phyloP scores from a whole-genome alignment of 2,797 vertebrate species.

The Heterohyrax brucei region DNA sequence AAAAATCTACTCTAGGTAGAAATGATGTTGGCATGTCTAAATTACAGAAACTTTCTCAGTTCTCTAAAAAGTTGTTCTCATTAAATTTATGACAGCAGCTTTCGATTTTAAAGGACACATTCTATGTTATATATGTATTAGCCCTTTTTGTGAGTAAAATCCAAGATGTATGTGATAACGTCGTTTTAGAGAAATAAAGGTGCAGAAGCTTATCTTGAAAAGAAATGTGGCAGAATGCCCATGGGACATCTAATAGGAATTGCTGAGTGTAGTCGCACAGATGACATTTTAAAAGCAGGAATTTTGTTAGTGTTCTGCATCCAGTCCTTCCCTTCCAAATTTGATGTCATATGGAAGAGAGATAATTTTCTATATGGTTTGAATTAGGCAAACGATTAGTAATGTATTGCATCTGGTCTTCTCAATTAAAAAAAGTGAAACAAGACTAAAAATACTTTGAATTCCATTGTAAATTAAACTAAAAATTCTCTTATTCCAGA shows the following conservation, averaged over 20 bases:
- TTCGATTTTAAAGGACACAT: constrained; percentile 9
- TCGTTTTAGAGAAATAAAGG: constrained; percentile 45
- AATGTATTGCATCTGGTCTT: constrained; percentile 77
- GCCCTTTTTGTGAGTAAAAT: constrained; percentile 54
- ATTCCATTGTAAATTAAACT: constrained; percentile 83
- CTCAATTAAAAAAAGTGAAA: constrained; percentile 69
- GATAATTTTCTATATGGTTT: constrained; percentile 84
- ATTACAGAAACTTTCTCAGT: constrained; percentile 17
- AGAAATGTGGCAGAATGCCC: background rate
- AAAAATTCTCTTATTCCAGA: constrained; percentile 81
- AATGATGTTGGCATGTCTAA: constrained; percentile 10
- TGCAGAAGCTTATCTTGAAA: constrained; percentile 44
- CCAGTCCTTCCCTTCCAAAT: constrained; percentile 30
- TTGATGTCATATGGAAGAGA: constrained; percentile 71
- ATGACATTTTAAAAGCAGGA: background rate
- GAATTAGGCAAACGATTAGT: constrained; percentile 79
- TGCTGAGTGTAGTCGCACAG: background rate
- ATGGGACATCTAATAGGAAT: background rate
- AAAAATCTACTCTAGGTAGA: constrained; percentile 11
- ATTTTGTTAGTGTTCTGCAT: background rate
- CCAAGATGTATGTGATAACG: background rate
- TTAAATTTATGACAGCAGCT: constrained; percentile 25
- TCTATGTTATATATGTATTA: background rate
- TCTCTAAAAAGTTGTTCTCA: constrained; percentile 44
- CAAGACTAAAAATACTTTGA: constrained; percentile 77